Conservation (phyloP, 1,140 invertebrate genomes). For the Drosophila pallidifrons region DNA sequence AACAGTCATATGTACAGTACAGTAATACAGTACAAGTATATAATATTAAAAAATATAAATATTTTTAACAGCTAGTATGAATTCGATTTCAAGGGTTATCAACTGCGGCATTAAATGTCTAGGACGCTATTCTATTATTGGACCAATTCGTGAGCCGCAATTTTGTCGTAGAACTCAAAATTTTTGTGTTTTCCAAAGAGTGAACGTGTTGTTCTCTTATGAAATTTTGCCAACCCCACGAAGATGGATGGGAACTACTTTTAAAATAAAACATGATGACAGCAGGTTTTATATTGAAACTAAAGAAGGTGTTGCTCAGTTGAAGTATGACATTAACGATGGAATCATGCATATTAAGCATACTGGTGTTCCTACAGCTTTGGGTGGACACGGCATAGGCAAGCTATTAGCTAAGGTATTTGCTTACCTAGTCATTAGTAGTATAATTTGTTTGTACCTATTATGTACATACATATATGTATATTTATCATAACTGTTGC, state of each 20-base stretch:
- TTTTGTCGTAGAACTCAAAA: slow-evolving; percentile 2
- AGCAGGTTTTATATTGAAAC: slow-evolving; percentile 29
- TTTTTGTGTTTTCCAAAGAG: neutral
- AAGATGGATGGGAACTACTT: slow-evolving; percentile 7
- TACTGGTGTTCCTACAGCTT: slow-evolving; percentile 35
- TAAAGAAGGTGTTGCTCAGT: neutral
- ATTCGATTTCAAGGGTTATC: neutral
- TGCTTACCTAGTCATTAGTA: neutral
- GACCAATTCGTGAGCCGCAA: neutral
- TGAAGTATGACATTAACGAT: slow-evolving; percentile 14
- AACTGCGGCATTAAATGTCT: neutral
- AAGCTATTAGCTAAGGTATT: slow-evolving; percentile 51
- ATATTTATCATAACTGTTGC: no score
- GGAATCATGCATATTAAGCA: slow-evolving; percentile 38
- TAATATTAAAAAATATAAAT: no score
- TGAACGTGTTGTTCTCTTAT: neutral
- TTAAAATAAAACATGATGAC: slow-evolving; percentile 8
- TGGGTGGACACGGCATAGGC: slow-evolving; percentile 40
- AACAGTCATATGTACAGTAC: no score
- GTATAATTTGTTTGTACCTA: no score
- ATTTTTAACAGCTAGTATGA: slow-evolving; percentile 6
- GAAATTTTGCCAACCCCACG: neutral
- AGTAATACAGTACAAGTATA: no score
- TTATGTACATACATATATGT: no score
- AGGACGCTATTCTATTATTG: neutral